A percentile compares a stretch with the other conserved stretches of the same genome.
These are phyloP conservation scores for Oscheius sp. DNA, from an alignment of 2,888 invertebrate species.

Conservation along the genomic window DNA sequence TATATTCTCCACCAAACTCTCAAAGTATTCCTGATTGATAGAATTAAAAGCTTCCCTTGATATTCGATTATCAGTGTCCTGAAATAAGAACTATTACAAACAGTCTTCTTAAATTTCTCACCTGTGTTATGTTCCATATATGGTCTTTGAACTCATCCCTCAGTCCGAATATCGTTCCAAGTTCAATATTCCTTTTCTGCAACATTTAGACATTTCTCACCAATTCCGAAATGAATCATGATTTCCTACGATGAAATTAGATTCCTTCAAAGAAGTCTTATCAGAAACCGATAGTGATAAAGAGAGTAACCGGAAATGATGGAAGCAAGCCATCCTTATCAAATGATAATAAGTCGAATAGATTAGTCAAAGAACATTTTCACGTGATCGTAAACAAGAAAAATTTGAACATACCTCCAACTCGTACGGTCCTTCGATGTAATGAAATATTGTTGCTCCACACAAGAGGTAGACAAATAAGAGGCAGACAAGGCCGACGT, in stretches of 20 bases:
- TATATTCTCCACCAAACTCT: conserved; percentile 56
- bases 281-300: no score
- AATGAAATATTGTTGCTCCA: conserved; percentile 68
- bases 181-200: conserved; percentile 63
- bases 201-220: conserved; percentile 20
- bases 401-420: no score
- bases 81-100: conserved; percentile 24
- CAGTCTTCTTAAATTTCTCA: conserved; percentile 63
- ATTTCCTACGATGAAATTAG: neutral
- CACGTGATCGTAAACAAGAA: no score
- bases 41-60: conserved; percentile 67
- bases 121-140: conserved; percentile 69
- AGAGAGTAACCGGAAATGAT: neutral
- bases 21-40: conserved; percentile 67
- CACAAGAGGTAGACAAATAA: conserved; percentile 65
- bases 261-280: no score
- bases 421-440: conserved; percentile 66
- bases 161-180: conserved; percentile 61
- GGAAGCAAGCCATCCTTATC: no score
- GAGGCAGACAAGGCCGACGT: conserved; percentile 69
- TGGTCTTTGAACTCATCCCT: conserved; percentile 67
- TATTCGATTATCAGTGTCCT: conserved; percentile 62
- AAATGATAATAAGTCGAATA: no score
- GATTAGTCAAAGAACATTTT: no score
- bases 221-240: neutral